These are phyloP conservation scores for Dryobota labecula DNA, from an alignment of 2,888 invertebrate genomes.

Conservation along the genomic window DNA sequence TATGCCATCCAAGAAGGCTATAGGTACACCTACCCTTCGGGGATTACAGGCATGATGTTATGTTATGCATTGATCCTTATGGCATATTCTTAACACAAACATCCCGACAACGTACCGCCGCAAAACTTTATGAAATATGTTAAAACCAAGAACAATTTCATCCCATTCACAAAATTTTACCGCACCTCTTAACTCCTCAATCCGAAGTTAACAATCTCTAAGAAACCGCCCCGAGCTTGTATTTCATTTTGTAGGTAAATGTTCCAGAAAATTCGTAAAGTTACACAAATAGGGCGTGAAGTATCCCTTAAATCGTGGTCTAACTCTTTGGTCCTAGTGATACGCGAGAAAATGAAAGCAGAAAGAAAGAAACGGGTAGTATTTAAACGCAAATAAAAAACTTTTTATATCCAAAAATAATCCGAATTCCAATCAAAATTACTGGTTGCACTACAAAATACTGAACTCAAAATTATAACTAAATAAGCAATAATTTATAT, in stretches of 20 bases:
- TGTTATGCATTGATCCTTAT: no score
- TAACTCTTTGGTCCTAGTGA: not conserved
- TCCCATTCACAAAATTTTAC: conserved; percentile 5
- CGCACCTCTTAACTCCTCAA: conserved; percentile 5
- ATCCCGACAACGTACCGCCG: not conserved
- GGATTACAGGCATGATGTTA: no score
- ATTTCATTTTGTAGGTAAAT: conserved; percentile 5
- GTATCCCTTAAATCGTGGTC: conserved; percentile 18
- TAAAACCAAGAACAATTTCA: conserved; percentile 12
- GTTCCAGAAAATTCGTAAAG: conserved; percentile 14
- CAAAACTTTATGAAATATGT: not conserved
- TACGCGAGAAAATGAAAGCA: no score
- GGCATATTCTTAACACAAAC: not conserved
- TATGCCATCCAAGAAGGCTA: no score
- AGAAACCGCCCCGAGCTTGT: conserved; percentile 19
- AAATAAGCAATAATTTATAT: no score
- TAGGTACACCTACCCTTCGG: no score
- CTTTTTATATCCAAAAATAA: no score
- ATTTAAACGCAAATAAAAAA: no score
- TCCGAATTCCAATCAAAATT: no score
- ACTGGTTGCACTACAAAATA: no score
- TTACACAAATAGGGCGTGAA: not conserved
- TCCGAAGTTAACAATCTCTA: conserved; percentile 19
- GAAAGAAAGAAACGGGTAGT: no score
- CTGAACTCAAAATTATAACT: no score